Evolutionary conservation across 2,797 vertebrate species (phyloP).

Genomic region (Alectoris magna): DNA sequence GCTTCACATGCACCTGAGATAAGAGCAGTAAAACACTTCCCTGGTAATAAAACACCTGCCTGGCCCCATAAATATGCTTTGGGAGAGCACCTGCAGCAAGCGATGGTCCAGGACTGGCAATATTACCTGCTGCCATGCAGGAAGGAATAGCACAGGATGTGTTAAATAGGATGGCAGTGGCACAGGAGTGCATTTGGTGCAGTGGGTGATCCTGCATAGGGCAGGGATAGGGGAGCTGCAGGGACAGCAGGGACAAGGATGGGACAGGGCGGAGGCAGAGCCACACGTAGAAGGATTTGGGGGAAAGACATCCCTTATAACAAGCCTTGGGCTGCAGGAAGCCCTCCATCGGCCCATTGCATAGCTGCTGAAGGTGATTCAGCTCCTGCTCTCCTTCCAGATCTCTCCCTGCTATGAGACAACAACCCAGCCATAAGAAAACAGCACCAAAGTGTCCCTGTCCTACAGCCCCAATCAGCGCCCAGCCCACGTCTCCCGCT

Average conservation of each 20-base stretch:
- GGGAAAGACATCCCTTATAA: no score
- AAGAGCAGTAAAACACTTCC: background rate
- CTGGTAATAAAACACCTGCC: fast-evolving
- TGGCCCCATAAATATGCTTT: fast-evolving
- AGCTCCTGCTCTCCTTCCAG: background rate
- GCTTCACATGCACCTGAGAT: background rate
- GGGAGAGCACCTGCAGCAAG: background rate
- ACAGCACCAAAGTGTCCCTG: background rate
- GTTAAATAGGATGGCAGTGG: background rate
- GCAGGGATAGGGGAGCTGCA: background rate
- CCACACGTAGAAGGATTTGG: no score
- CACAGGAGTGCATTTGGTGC: background rate
- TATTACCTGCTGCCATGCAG: background rate
- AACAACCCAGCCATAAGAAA: background rate
- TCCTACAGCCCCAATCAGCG: conserved; percentile 38
- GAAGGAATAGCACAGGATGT: fast-evolving
- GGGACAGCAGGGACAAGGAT: no score
- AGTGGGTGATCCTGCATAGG: background rate
- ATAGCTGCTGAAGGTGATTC: background rate
- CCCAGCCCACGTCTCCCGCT: background rate
- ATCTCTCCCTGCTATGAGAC: background rate
- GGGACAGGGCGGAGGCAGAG: background rate
- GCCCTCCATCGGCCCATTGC: background rate
- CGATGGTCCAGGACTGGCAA: background rate
- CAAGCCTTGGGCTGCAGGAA: background rate